A percentile compares a stretch with the other conserved stretches of the same genome.
These are phyloP conservation scores for Eumacrocentrus americanus DNA, from an alignment of 2,888 invertebrate species.

Conservation along the genomic window DNA sequence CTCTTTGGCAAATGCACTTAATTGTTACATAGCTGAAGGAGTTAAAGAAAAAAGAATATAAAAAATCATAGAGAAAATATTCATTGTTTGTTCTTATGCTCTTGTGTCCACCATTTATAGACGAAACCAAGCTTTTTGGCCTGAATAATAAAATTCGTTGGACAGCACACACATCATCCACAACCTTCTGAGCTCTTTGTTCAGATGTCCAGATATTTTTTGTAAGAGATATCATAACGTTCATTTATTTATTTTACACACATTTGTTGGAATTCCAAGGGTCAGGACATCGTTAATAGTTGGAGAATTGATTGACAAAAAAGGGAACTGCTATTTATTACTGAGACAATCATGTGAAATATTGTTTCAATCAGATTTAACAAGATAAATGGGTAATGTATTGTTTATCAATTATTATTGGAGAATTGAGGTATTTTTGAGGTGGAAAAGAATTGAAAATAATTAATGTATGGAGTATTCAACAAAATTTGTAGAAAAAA, in stretches of 20 bases:
- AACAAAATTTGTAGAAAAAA: not conserved
- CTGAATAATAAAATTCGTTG: constrained; percentile 21
- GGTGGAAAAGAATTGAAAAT: too few relatives aligned
- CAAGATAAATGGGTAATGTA: not conserved
- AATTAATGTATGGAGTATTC: too few relatives aligned
- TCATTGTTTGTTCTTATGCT: not conserved
- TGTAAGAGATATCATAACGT: constrained; percentile 47
- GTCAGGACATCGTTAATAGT: not conserved
- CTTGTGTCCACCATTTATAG: constrained; percentile 7
- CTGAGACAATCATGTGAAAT: not conserved
- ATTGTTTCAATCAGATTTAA: not conserved
- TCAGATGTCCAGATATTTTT: constrained; percentile 57
- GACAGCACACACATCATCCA: constrained; percentile 38
- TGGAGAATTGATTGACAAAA: not conserved
- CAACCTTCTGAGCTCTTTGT: constrained; percentile 38
- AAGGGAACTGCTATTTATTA: not conserved
- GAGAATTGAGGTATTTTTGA: too few relatives aligned
- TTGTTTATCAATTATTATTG: not conserved
- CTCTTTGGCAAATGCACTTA: not conserved
- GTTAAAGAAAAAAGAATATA: not conserved
- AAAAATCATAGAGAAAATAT: not conserved
- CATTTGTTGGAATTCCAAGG: not conserved
- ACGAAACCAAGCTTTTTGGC: constrained; percentile 2
- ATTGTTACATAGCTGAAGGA: too few relatives aligned
- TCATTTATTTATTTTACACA: constrained; percentile 18